phyloP scores from a whole-genome alignment of 2,797 vertebrate genomes.

The Mormyrus proboscirostris region DNA sequence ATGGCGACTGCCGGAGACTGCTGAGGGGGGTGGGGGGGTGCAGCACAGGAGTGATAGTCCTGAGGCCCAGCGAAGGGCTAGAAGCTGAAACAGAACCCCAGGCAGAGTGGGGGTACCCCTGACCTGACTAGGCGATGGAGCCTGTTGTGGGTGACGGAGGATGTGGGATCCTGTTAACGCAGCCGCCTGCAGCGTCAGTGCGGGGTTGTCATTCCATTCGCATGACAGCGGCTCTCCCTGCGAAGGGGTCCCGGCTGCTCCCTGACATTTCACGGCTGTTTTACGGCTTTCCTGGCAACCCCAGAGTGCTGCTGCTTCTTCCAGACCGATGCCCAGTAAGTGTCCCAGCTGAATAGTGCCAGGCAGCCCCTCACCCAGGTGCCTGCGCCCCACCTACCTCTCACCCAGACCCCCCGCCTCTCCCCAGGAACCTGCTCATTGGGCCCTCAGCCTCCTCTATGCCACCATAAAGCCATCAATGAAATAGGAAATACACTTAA shows the following conservation, averaged over 20 bases:
- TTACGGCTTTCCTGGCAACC: conserved; percentile 18
- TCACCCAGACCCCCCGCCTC: not conserved
- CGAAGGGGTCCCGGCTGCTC: not conserved
- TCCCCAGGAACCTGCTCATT: not conserved
- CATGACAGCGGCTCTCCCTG: not conserved
- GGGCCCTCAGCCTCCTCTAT: not conserved
- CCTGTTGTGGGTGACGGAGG: conserved; percentile 39
- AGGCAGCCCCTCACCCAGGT: not conserved
- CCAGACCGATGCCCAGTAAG: not conserved
- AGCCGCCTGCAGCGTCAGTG: conserved; percentile 49
- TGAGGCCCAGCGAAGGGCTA: conserved; percentile 7
- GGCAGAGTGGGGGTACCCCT: conserved; percentile 19
- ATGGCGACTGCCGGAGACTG: not conserved
- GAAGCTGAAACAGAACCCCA: conserved; percentile 38
- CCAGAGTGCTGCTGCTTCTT: not conserved
- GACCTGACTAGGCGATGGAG: conserved; percentile 25
- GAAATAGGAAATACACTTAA: not conserved
- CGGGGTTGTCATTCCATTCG: conserved; percentile 10
- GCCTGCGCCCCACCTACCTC: not conserved
- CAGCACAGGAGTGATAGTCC: not conserved
- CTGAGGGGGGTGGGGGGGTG: not conserved
- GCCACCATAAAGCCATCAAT: not conserved
- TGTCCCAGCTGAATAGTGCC: conserved; percentile 15
- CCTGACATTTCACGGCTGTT: conserved; percentile 25
- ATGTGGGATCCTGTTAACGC: conserved; percentile 42